Evolutionary conservation across 2,888 invertebrate species (phyloP), one percentile per base, ranked within the genome.

Genomic region (Dicycla oo): DNA sequence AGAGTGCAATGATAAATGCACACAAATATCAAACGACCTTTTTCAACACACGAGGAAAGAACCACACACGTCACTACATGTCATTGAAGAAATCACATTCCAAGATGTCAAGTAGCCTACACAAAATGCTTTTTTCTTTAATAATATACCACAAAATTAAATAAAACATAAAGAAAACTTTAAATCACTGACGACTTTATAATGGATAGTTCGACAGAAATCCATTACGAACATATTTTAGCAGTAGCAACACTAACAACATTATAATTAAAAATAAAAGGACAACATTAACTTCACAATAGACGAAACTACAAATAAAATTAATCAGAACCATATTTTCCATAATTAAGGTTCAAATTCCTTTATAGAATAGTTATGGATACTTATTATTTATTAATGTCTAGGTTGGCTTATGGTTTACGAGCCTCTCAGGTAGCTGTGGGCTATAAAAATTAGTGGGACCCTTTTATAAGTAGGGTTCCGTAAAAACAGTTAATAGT

Each of bases 361-460:
- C 43, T 8, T 23, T 69, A 45, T 3, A 7, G 11, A n/a, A 38
- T 38, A 18, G 23, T 30, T 62, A 57, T 61, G 49, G 45, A 40
- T 56, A 62, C 74, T 62, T 69, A 73, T 80, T 82, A 73, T 80
- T 68, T 82, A 82, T 78, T 47, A 65, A 82, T 83, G 66, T 56
- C 47, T 65, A 71, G 70, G 73, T 67, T 67, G 53, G 40, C 74
- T 60, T 65, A 81, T 80, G 49, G 78, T 77, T 78, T 83, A 82
- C 74, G 81, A 75, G 69, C 69, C 65, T 69, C 81, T 81, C 88
- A 88, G 87, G 86, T 87, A 87, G 88, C 81, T 61, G 67, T 60
- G 68, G 70, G 86, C 75, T 76, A 86, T 88, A 87, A 88, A 87
- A 88, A 87, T 87, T 88, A 75, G 88, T 84, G 47, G 67, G 77